A percentile compares a stretch with the other conserved stretches of the same genome.
Conservation (phyloP, 2,888 invertebrate genomes). For the Noctua pronuba region DNA sequence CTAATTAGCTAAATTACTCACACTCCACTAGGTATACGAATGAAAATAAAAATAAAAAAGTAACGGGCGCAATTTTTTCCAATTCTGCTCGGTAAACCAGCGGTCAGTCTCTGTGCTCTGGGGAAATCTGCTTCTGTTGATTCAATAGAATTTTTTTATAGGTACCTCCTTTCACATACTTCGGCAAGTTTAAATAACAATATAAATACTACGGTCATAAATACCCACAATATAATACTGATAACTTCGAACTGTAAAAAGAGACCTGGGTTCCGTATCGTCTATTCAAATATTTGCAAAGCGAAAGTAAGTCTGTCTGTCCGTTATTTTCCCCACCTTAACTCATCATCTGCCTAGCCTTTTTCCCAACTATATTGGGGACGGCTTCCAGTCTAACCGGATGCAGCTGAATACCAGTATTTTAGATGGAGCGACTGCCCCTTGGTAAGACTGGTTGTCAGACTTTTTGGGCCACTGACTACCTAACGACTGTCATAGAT, state of each 20-base stretch:
- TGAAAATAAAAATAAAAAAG: conserved; percentile 53
- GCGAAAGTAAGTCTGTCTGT: not conserved
- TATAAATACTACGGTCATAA: conserved; percentile 71
- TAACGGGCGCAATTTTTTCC: conserved; percentile 72
- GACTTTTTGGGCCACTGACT: no score
- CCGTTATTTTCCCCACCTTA: not conserved
- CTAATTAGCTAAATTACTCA: conserved; percentile 58
- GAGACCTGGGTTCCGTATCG: conserved; percentile 27
- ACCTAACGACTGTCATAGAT: no score
- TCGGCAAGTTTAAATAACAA: conserved; percentile 76
- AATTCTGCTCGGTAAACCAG: conserved; percentile 76
- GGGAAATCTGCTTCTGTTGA: conserved; percentile 85
- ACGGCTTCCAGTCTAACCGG: no score
- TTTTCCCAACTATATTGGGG: no score
- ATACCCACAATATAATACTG: conserved; percentile 24
- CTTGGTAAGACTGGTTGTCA: no score
- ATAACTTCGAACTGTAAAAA: not conserved
- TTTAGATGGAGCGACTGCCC: no score
- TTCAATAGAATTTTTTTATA: conserved; percentile 81
- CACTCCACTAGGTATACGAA: conserved; percentile 41
- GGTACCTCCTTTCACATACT: conserved; percentile 71
- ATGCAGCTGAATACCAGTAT: no score
- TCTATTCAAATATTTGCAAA: not conserved
- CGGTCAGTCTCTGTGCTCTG: conserved; percentile 79
- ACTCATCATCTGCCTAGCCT: no score